These are phyloP conservation scores for Brachionus plicatilis DNA, from an alignment of 1,140 invertebrate genomes.

Conservation along the genomic window DNA sequence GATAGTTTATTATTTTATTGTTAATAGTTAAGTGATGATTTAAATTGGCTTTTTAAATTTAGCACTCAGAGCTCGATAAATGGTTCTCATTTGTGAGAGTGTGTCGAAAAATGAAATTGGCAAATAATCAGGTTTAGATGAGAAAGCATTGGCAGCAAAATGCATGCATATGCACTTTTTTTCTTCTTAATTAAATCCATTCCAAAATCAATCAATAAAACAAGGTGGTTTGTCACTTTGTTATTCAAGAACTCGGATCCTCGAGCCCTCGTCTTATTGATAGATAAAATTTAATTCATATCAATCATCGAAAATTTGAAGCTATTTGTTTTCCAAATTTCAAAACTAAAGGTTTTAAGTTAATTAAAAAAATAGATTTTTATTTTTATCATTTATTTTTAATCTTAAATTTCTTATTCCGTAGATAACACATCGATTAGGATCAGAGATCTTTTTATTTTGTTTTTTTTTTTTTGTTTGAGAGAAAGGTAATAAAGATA, in stretches of 20 bases:
- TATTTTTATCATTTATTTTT: neutral
- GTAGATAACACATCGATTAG: neutral
- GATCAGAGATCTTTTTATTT: neutral
- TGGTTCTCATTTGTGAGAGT: neutral
- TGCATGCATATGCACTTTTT: neutral
- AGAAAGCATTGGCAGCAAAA: neutral
- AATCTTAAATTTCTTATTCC: neutral
- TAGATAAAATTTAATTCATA: conserved; percentile 30
- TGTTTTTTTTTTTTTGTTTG: neutral
- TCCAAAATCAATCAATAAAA: neutral
- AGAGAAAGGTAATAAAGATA: neutral
- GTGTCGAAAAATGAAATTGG: neutral
- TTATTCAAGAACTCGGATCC: neutral
- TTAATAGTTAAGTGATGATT: neutral
- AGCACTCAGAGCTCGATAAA: neutral
- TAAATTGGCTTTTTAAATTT: neutral
- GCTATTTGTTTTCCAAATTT: conserved; percentile 3
- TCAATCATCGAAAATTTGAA: conserved; percentile 10
- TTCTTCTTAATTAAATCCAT: neutral
- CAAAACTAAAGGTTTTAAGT: neutral
- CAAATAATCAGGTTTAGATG: conserved; percentile 17
- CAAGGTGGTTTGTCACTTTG: conserved; percentile 7
- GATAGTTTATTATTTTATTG: neutral
- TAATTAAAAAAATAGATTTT: conserved; percentile 21
- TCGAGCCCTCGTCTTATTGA: neutral